These are phyloP conservation scores for Anolis sagrei DNA, from an alignment of 2,113 vertebrate genomes.

Conservation along the genomic window DNA sequence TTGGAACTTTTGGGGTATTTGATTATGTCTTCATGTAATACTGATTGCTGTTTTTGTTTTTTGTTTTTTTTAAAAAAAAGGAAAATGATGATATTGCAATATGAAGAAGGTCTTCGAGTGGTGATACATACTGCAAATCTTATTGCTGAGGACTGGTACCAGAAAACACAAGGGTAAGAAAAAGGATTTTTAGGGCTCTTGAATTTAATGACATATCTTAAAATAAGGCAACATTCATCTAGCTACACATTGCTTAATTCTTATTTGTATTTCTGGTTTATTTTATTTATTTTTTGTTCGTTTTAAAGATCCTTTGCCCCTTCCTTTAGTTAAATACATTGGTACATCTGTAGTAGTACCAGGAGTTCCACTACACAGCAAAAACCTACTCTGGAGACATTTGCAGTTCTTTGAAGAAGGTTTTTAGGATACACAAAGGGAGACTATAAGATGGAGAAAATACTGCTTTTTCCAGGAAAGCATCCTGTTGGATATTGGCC, in stretches of 20 bases:
- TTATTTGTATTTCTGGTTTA: not conserved
- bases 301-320: not conserved
- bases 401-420: not conserved
- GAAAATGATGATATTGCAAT: slow-evolving; percentile 97
- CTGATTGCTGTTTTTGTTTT: not conserved
- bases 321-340: not conserved
- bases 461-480: not conserved
- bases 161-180: slow-evolving; percentile 96
- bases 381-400: not conserved
- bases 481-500: not conserved
- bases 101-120: slow-evolving; percentile 94
- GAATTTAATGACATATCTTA: not conserved
- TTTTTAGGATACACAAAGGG: not conserved
- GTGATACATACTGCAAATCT: slow-evolving; percentile 96
- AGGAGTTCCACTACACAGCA: not conserved
- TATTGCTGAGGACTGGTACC: slow-evolving; percentile 94
- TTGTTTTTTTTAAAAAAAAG: no score
- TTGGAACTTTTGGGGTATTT: not conserved
- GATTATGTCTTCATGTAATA: not conserved
- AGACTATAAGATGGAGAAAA: not conserved
- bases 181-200: not conserved
- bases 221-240: not conserved
- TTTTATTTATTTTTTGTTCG: not conserved
- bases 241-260: not conserved
- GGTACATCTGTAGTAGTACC: not conserved